These are phyloP conservation scores for Proisotoma minuta DNA, from an alignment of 2,888 invertebrate species.

Conservation along the genomic window DNA sequence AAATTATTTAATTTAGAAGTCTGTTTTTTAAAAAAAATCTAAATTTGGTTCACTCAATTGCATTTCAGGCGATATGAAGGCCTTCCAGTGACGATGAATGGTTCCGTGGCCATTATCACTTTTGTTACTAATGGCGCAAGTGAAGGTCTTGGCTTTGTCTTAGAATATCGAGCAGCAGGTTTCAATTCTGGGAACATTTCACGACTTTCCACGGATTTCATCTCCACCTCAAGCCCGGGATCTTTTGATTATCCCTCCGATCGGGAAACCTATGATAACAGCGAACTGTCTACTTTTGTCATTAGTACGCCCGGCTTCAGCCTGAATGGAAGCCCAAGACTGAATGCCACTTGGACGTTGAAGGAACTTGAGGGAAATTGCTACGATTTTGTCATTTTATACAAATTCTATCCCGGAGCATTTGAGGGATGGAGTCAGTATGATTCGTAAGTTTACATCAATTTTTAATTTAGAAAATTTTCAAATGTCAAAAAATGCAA, in stretches of 20 bases:
- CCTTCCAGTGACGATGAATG: neutral
- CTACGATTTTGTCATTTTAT: neutral
- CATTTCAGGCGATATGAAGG: neutral
- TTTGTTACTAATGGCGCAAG: neutral
- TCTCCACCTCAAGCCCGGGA: neutral
- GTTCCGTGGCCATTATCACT: neutral
- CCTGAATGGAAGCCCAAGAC: neutral
- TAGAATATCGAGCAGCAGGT: neutral
- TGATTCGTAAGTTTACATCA: no score
- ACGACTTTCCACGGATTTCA: neutral
- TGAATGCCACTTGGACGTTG: neutral
- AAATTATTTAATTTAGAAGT: neutral
- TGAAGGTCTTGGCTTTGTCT: neutral
- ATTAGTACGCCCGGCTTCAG: neutral
- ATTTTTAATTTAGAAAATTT: no score
- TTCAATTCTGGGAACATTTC: neutral
- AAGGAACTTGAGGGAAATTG: neutral
- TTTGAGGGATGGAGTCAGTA: slow-evolving; percentile 2
- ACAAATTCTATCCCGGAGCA: neutral
- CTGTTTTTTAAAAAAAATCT: neutral
- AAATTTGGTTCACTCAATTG: no score
- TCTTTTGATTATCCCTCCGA: neutral
- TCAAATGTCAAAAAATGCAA: no score
- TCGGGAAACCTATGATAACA: neutral
- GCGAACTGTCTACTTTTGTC: neutral